These are phyloP conservation scores for Indri indri DNA, from an alignment of 2,113 vertebrate genomes.

Conservation along the genomic window DNA sequence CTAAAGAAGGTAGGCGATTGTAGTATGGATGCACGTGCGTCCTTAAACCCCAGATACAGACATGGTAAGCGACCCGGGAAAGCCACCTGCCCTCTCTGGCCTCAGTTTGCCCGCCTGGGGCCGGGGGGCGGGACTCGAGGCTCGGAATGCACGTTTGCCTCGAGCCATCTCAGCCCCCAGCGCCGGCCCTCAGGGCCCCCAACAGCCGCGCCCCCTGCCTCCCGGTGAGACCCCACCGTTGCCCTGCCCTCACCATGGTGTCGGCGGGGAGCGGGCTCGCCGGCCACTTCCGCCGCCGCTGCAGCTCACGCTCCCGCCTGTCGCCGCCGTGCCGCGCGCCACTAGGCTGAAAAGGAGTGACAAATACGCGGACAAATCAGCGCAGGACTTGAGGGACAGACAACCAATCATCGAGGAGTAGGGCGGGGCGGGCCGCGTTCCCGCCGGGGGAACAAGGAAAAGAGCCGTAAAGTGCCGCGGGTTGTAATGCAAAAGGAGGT, in stretches of 20 bases:
- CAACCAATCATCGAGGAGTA: neutral
- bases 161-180: neutral
- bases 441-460: accelerated
- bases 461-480: conserved; percentile 59
- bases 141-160: neutral
- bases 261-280: neutral
- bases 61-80: neutral
- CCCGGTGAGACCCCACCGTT: neutral
- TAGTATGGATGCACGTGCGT: neutral
- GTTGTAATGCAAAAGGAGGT: conserved; percentile 52
- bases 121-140: neutral
- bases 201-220: neutral
- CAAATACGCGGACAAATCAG: conserved; percentile 37
- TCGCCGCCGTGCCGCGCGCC: conserved; percentile 1
- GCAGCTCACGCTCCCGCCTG: neutral
- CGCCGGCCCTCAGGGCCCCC: neutral
- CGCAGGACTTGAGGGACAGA: accelerated
- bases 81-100: neutral
- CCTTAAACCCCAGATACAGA: neutral
- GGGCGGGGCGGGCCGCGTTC: neutral
- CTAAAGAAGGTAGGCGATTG: neutral
- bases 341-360: conserved; percentile 46
- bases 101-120: neutral
- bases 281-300: conserved; percentile 48
- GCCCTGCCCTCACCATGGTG: conserved; percentile 71